phyloP scores from a whole-genome alignment of 2,888 invertebrate species.

The Drosophila kokeensis region DNA sequence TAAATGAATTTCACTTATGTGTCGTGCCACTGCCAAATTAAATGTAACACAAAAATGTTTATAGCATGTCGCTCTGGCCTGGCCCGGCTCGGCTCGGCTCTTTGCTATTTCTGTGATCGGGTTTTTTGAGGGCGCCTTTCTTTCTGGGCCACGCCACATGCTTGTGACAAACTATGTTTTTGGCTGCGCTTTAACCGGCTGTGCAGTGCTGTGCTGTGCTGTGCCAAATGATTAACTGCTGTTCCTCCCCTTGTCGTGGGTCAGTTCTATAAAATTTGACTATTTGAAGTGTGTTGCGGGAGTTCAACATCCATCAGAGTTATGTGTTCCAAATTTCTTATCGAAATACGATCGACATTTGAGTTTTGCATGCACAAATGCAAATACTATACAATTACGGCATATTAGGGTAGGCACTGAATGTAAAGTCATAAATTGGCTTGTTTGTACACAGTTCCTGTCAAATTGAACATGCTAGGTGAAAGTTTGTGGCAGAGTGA shows the following conservation, averaged over 20 bases:
- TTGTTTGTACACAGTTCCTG: constrained; percentile 23
- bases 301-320: constrained; percentile 19
- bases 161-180: constrained; percentile 69
- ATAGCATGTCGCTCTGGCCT: constrained; percentile 62
- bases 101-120: constrained; percentile 51
- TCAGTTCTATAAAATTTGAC: constrained; percentile 42
- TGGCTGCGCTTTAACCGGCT: constrained; percentile 47
- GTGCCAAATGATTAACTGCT: constrained; percentile 63
- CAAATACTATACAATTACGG: constrained; percentile 43
- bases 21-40: constrained; percentile 75
- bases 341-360: constrained; percentile 34
- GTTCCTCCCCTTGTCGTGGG: constrained; percentile 41
- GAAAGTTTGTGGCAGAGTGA: background rate
- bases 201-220: constrained; percentile 22
- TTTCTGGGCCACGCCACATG: constrained; percentile 70
- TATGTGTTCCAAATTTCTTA: constrained; percentile 55
- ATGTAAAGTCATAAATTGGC: constrained; percentile 30
- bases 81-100: constrained; percentile 24
- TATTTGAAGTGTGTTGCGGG: constrained; percentile 1
- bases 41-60: constrained; percentile 68
- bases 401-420: constrained; percentile 41
- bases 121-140: constrained; percentile 51
- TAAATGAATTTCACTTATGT: constrained; percentile 79
- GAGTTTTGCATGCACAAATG: constrained; percentile 54
- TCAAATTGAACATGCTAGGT: constrained; percentile 35